Base-by-base conservation (phyloP, 2,888 invertebrate genomes). In the Junonia oenone region DNA sequence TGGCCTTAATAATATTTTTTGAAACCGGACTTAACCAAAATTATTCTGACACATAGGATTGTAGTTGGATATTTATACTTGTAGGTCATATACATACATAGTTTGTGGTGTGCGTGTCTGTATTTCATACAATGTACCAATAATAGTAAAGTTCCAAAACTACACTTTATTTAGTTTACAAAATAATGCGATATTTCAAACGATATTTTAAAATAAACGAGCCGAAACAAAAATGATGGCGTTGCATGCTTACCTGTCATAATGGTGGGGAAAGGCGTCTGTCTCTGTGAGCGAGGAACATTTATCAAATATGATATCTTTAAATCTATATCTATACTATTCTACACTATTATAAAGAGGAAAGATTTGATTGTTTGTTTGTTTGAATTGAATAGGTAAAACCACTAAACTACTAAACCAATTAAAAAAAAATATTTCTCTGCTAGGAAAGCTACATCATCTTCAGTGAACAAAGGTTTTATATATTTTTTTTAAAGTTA, bases 281-380 rank as follows among this genome's bases (percentile, higher is more conserved):
- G 81, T 78, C 75, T 64, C 69, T 55, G 68, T 71, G 72, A 78
- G 68, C 78, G 81, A 78, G 75, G 72, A 71, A 76, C 67, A 81
- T 84, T 81, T 79, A 78, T 84, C 76, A 78, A 75, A 48, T 76
- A 82, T 77, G 78, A 80, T 81, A 75, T 76, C 73, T 78, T 72
- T 77, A 81, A 80, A 59, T 55, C 35, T 51, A n/a, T 27, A 43
- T 46, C 40, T 49, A 33, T 26, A 29, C 47, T 37, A 45, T 15
- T 38, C n/a, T n/a, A n/a, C n/a, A n/a, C n/a, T n/a, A n/a, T n/a
- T n/a, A n/a, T n/a, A n/a, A n/a, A n/a, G n/a, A n/a, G n/a, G 11
- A 26, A n/a, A 11, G 22, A 19, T 8, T 1, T 5, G 3, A 11
- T 15, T 38, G 38, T 38, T 2, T 9, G 17, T 38, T 9, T 38